A percentile compares a stretch with the other conserved stretches of the same genome.
Evolutionary conservation across 2,888 invertebrate genomes (phyloP).

Genomic region (Pheosia tremula): DNA sequence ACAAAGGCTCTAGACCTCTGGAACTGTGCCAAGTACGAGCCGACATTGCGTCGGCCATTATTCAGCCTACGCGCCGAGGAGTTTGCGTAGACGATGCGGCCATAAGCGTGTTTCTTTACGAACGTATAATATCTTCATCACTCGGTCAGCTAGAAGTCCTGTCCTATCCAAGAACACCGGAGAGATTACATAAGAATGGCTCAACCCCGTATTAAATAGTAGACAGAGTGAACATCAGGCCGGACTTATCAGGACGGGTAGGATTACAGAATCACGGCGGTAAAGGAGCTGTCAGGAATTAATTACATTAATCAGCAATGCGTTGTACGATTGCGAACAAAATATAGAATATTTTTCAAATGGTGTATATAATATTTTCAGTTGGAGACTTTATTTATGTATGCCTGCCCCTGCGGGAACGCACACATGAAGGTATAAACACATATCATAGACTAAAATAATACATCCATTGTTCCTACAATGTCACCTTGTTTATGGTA

Average conservation of each 20-base stretch:
- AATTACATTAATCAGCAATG: too few species aligned
- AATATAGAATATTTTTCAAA: too few species aligned
- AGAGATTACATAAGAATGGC: too few species aligned
- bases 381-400: too few species aligned
- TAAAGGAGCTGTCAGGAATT: too few species aligned
- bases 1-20: conserved; percentile 62
- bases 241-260: too few species aligned
- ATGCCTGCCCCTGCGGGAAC: background rate
- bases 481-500: conserved; percentile 28
- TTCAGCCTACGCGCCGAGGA: conserved; percentile 29
- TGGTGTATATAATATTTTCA: too few species aligned
- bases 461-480: conserved; percentile 18
- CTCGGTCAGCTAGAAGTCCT: background rate
- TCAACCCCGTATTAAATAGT: too few species aligned
- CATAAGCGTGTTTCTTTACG: background rate
- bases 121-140: background rate
- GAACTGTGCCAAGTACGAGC: conserved; percentile 59
- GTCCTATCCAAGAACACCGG: too few species aligned
- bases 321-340: too few species aligned
- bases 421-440: background rate
- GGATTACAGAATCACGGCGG: too few species aligned
- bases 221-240: too few species aligned
- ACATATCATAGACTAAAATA: conserved; percentile 2
- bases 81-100: conserved; percentile 23
- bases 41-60: conserved; percentile 38